Evolutionary conservation across 1,140 invertebrate genomes (phyloP), one percentile per base, ranked within the genome.

Genomic region (Augochlora pura): DNA sequence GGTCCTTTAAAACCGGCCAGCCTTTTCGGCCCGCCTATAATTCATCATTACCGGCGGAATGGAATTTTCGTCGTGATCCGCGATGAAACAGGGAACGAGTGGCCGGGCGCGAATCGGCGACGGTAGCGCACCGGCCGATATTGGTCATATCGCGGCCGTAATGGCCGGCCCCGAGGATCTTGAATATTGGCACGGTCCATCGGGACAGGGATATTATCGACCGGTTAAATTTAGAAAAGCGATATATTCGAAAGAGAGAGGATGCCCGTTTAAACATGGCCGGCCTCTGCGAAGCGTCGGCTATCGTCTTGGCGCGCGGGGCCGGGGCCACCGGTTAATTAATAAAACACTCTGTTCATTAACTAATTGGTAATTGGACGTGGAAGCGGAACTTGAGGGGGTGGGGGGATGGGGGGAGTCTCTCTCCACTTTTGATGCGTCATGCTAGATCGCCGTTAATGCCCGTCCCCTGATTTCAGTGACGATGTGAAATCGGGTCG

Each of bases 281-380:
- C n/a, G n/a, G n/a, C n/a, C n/a, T 6, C 57, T 54, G 60, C 54
- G 54, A 80, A 76, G 75, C 23, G 14, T 52, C 23, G 21, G 32
- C 32, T 64, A 73, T 66, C 27, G 12, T 9, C 42, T 25, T 62
- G 14, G n/a, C 42, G 54, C 16, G n/a, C n/a, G 21, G 21, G 54
- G 54, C 14, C 6, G 6, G 18, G 39, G 52, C 25, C 14, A 3
- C 16, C 16, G 54, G 75, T 75, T 84, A 84, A 84, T 84, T 83
- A 80, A 75, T 75, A 80, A 75, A 75, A 70, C 62, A 52, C 77
- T 68, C 62, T 39, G 81, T 80, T 83, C 70, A 75, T 84, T 84
- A 84, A 71, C 66, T 84, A 84, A 84, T 84, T 84, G 77, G 73
- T 69, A 78, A 75, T 79, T 68, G 39, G 54, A 57, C 27, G 39